Evolutionary conservation across 2,888 invertebrate species (phyloP).

Genomic region (Sinopyrophorus schimmeli): DNA sequence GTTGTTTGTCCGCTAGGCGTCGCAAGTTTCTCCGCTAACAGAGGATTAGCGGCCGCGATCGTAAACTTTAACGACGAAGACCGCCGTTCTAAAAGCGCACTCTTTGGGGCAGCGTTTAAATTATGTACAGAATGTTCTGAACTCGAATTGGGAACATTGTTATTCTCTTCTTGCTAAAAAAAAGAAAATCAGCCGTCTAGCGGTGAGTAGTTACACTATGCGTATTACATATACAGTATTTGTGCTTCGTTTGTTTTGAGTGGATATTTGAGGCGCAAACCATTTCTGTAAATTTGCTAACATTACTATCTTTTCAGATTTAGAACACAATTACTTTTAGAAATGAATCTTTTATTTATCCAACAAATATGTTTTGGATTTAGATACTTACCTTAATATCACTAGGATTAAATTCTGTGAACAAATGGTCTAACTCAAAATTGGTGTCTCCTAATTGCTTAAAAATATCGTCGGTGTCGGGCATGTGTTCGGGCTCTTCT

Average conservation of each 20-base stretch:
- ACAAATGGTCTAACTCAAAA: slow-evolving; percentile 83
- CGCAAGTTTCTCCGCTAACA: slow-evolving; percentile 78
- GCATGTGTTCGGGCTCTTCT: slow-evolving; percentile 50
- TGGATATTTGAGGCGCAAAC: no score
- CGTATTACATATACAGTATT: not conserved
- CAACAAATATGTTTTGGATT: no score
- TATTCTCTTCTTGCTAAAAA: slow-evolving; percentile 59
- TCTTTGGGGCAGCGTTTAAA: slow-evolving; percentile 45
- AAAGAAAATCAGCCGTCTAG: slow-evolving; percentile 16
- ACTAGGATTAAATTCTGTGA: slow-evolving; percentile 72
- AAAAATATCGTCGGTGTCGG: slow-evolving; percentile 77
- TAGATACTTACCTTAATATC: slow-evolving; percentile 71
- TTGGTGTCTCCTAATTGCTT: slow-evolving; percentile 82
- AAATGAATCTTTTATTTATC: no score
- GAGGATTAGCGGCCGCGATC: slow-evolving; percentile 83
- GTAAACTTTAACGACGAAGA: slow-evolving; percentile 62
- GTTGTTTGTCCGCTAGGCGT: slow-evolving; percentile 57
- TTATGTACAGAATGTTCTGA: slow-evolving; percentile 34
- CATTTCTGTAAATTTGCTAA: no score
- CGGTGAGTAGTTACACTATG: not conserved
- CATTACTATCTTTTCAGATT: no score
- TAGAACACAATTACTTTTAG: no score
- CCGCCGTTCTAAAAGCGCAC: slow-evolving; percentile 49
- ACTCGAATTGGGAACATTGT: slow-evolving; percentile 49
- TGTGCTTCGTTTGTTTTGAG: no score